Evolutionary conservation across 2,888 invertebrate genomes (phyloP).

Genomic region (Monopis laevigella): DNA sequence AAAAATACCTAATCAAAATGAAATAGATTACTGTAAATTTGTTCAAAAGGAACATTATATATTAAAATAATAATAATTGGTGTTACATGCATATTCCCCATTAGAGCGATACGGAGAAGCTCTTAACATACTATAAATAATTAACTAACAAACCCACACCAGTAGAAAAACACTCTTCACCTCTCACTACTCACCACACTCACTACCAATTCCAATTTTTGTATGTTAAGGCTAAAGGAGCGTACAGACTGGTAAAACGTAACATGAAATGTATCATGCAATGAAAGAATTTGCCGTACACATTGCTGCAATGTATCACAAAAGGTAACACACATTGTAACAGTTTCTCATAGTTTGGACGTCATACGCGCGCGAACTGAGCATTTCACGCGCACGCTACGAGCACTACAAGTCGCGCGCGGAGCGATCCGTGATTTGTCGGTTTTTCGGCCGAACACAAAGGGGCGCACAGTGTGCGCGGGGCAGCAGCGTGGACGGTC

Average conservation of each 20-base stretch:
- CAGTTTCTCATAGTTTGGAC: conserved; percentile 5
- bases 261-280: conserved; percentile 3
- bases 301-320: conserved; percentile 6
- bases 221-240: too few relatives aligned
- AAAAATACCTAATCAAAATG: too few relatives aligned
- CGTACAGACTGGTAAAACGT: neutral
- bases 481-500: conserved; percentile 11
- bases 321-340: conserved; percentile 3
- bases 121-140: too few relatives aligned
- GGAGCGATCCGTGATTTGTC: conserved; percentile 18
- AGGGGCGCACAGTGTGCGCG: conserved; percentile 17
- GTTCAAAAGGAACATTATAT: too few relatives aligned
- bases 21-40: too few relatives aligned
- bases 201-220: too few relatives aligned
- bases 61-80: too few relatives aligned
- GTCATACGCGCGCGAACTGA: conserved; percentile 9
- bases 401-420: conserved; percentile 16
- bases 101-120: too few relatives aligned
- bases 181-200: too few relatives aligned
- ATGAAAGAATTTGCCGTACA: conserved; percentile 3
- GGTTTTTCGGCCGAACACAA: conserved; percentile 18
- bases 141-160: too few relatives aligned
- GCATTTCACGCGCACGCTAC: conserved; percentile 8
- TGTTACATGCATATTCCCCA: too few relatives aligned
- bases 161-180: too few relatives aligned